Conservation (phyloP, 2,888 invertebrate species). For the Sarcophaga rosellei region DNA sequence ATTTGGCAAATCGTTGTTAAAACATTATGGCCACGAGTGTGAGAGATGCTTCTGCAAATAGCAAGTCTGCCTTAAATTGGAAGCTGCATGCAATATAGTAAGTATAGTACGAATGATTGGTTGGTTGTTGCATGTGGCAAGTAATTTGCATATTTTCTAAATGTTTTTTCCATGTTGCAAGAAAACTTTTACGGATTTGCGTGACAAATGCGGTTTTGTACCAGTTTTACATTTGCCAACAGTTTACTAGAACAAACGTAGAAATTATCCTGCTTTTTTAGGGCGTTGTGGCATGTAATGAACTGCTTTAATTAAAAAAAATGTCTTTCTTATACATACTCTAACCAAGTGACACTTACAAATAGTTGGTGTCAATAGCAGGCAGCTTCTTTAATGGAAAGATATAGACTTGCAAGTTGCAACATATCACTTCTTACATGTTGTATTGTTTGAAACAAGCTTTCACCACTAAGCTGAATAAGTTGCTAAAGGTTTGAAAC, state of each 20-base stretch:
- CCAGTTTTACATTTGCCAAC: slow-evolving; percentile 51
- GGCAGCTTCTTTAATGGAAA: background rate
- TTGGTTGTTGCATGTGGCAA: background rate
- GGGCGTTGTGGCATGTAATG: slow-evolving; percentile 54
- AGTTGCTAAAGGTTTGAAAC: slow-evolving; percentile 6
- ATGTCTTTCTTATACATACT: slow-evolving; percentile 7
- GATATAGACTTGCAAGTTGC: slow-evolving; percentile 5
- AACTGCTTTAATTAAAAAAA: slow-evolving; percentile 22
- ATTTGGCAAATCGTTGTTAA: slow-evolving; percentile 61
- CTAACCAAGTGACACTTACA: slow-evolving; percentile 66
- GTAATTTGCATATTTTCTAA: slow-evolving; percentile 61
- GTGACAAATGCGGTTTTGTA: slow-evolving; percentile 68
- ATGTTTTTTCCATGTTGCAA: slow-evolving; percentile 41
- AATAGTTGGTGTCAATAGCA: slow-evolving; percentile 70
- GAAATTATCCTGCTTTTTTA: slow-evolving; percentile 36
- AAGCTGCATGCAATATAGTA: background rate
- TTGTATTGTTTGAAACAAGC: background rate
- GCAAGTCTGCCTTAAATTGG: background rate
- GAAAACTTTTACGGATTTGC: slow-evolving; percentile 48
- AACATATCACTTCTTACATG: slow-evolving; percentile 21
- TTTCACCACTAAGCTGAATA: slow-evolving; percentile 43
- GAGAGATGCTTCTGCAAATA: background rate
- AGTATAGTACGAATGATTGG: background rate
- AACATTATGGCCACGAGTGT: slow-evolving; percentile 15
- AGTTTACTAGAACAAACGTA: slow-evolving; percentile 13